A percentile compares a stretch with the other conserved stretches of the same genome.
Conservation (phyloP, 2,888 invertebrate species). For the Philopedon plagiatum region DNA sequence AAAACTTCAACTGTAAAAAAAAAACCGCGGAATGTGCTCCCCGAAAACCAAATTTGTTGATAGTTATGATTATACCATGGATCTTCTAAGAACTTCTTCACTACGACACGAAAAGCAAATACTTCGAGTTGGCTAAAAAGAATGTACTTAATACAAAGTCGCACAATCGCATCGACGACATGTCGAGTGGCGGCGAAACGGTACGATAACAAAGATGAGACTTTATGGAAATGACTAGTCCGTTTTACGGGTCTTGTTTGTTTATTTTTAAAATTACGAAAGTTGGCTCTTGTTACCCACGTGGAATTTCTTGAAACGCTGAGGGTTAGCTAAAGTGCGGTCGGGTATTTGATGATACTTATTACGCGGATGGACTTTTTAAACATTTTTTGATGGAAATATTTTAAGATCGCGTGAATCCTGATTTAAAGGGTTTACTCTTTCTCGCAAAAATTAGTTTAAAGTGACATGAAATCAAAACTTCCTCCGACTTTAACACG, state of each 20-base stretch:
- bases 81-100: conserved; percentile 33
- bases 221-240: conserved; percentile 46
- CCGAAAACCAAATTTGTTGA: conserved; percentile 31
- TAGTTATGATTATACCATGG: conserved; percentile 37
- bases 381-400: background rate
- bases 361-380: background rate
- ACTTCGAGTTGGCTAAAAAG: conserved; percentile 31
- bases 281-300: conserved; percentile 30
- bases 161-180: conserved; percentile 46
- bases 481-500: too few relatives aligned
- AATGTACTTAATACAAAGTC: conserved; percentile 37
- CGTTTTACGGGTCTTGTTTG: conserved; percentile 42
- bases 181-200: conserved; percentile 37
- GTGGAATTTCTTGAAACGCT: conserved; percentile 41
- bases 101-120: conserved; percentile 34
- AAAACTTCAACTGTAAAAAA: background rate
- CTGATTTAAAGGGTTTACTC: too few relatives aligned
- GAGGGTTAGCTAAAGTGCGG: conserved; percentile 36
- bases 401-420: background rate
- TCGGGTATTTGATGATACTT: too few relatives aligned
- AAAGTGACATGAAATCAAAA: too few relatives aligned
- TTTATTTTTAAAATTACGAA: conserved; percentile 37
- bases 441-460: too few relatives aligned
- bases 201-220: conserved; percentile 42
- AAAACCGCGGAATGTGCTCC: background rate